Evolutionary conservation across 1,140 invertebrate species (phyloP).

Genomic region (Conus betulinus): DNA sequence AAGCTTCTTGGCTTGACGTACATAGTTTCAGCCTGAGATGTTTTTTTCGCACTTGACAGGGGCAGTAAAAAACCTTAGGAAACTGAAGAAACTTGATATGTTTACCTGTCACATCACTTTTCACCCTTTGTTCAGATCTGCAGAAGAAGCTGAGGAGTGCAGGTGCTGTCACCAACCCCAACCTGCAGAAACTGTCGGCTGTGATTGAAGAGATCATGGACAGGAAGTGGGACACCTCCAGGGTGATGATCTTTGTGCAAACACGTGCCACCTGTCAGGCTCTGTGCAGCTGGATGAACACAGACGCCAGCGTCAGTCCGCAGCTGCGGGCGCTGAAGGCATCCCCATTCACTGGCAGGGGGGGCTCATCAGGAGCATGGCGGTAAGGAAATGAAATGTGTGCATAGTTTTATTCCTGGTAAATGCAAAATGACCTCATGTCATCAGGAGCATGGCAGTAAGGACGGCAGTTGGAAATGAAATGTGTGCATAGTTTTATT

Average conservation of each 20-base stretch:
- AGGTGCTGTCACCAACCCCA: conserved; percentile 35
- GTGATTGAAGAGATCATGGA: conserved; percentile 22
- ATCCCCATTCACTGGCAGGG: conserved; percentile 42
- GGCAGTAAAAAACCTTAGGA: too few species aligned
- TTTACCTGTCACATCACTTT: too few species aligned
- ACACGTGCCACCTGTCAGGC: conserved; percentile 46
- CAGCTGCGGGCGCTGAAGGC: conserved; percentile 39
- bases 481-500: too few species aligned
- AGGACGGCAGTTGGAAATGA: too few species aligned
- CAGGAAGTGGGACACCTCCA: conserved; percentile 28
- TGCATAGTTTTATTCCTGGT: too few species aligned
- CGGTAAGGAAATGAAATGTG: conserved; percentile 33
- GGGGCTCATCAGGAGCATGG: conserved; percentile 45
- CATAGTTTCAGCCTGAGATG: too few species aligned
- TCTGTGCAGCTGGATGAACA: conserved; percentile 44
- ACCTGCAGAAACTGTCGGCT: conserved; percentile 34
- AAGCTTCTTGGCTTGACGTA: too few species aligned
- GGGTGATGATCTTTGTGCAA: conserved; percentile 52
- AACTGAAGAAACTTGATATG: too few species aligned
- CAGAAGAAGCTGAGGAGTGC: conserved; percentile 19
- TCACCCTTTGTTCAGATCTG: neutral
- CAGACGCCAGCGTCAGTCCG: neutral
- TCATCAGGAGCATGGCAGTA: too few species aligned
- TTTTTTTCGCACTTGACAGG: too few species aligned
- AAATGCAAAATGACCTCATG: too few species aligned